Evolutionary conservation across 2,797 vertebrate species (phyloP), one percentile per base, ranked within the genome.

Genomic region (Artibeus jamaicensis): DNA sequence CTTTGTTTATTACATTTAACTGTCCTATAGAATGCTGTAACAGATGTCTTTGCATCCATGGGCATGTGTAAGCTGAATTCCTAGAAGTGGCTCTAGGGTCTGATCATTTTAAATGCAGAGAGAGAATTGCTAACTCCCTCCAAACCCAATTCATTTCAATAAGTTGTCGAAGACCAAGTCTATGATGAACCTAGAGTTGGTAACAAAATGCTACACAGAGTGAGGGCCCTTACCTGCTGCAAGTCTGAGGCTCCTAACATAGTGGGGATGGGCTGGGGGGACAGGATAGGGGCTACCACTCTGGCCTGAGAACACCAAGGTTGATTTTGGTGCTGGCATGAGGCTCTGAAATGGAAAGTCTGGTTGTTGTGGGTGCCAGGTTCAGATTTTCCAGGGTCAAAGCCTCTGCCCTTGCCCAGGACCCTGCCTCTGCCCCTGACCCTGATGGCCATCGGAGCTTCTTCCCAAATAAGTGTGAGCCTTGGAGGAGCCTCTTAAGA

Each of bases 1-100:
- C 67, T 32, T 68, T 46, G 24, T 24, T 3, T 18, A 34, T 0
- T 0, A 29, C 32, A 9, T 22, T 29, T 26, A 7, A 9, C 29
- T 29, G 0, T 50, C 4, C 53, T 5, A 15, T 21, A 37, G n/a
- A 26, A 26, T 5, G 42, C 84, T 19, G 34, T 15, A 44, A 9
- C 12, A 29, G 19, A 4, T 1, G 2, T 14, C 16, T 37, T 39
- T 29, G 15, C 6, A 34, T 44, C 1, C n/a, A 0, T 2, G 12
- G 5, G 0, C 6, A 0, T 6, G 19, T 26, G 53, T 2, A 8
- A 42, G 26, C 11, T 6, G 19, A 39, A 15, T 29, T 9, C 18
- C 73, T 6, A 5, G 42, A 59, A n/a, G 42, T 3, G 4, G 57
- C 16, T 24, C 42, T 26, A 21, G 48, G 59, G 9, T 6, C 1